Conservation (phyloP, 2,888 invertebrate genomes). For the Eubasilissa splendida region DNA sequence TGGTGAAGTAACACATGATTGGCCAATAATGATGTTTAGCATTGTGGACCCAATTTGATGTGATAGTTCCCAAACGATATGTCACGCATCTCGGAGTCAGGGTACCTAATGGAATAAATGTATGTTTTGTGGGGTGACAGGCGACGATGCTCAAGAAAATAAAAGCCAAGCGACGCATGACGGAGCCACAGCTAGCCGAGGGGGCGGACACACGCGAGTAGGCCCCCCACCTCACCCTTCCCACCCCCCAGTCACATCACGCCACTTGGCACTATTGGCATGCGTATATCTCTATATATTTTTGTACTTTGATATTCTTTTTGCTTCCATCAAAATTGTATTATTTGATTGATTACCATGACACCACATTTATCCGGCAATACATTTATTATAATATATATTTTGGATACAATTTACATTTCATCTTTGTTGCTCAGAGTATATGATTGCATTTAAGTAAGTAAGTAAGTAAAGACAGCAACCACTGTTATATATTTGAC, state of each 20-base stretch:
- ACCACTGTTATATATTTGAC: conserved; percentile 6
- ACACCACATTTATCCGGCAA: conserved; percentile 40
- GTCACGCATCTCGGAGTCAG: not conserved
- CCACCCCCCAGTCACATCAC: conserved; percentile 57
- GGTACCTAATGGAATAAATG: conserved; percentile 33
- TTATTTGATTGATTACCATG: conserved; percentile 45
- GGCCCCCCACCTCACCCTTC: conserved; percentile 64
- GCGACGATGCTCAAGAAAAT: conserved; percentile 99
- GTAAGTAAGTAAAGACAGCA: conserved; percentile 8
- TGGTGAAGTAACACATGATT: too few species aligned
- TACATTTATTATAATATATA: conserved; percentile 38
- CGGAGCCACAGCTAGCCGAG: conserved; percentile 86
- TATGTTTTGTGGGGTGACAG: conserved; percentile 72
- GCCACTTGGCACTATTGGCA: conserved; percentile 59
- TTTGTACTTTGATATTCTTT: conserved; percentile 57
- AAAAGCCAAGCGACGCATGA: conserved; percentile 97
- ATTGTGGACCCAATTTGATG: too few species aligned
- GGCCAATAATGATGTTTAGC: too few species aligned
- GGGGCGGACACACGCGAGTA: conserved; percentile 77
- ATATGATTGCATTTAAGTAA: conserved; percentile 7
- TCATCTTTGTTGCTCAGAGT: conserved; percentile 29
- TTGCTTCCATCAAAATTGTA: conserved; percentile 58
- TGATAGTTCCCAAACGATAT: too few species aligned
- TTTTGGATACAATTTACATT: conserved; percentile 19
- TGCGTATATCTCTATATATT: conserved; percentile 57